phyloP scores from a whole-genome alignment of 92 coral and sea anemone genomes.

The Porites evermanni region DNA sequence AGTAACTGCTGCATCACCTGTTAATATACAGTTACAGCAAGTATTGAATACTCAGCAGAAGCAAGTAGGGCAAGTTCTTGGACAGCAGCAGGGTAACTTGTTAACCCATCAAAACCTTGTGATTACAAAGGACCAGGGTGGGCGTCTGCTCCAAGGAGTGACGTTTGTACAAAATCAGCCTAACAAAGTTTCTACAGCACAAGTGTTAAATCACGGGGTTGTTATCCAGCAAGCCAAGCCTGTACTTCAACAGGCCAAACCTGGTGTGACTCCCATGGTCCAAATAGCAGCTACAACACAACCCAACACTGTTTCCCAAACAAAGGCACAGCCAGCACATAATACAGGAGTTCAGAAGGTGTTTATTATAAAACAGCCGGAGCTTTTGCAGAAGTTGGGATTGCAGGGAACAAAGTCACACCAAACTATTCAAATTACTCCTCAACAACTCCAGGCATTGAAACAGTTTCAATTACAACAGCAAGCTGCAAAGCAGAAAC shows the following conservation, averaged over 20 bases:
- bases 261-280: constrained; percentile 42
- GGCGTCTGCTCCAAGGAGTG: constrained; percentile 22
- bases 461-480: constrained; percentile 85
- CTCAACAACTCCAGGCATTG: constrained; percentile 89
- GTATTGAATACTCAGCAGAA: constrained; percentile 45
- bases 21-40: constrained; percentile 59
- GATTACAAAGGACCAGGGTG: constrained; percentile 29
- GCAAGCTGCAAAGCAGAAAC: constrained; percentile 59
- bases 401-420: constrained; percentile 84
- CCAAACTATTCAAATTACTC: constrained; percentile 92
- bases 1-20: constrained; percentile 31
- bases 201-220: constrained; percentile 39
- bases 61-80: constrained; percentile 55
- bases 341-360: constrained; percentile 85
- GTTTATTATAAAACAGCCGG: constrained; percentile 92
- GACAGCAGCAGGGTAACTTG: constrained; percentile 58
- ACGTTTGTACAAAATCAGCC: constrained; percentile 50
- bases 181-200: constrained; percentile 30
- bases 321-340: constrained; percentile 70
- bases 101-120: constrained; percentile 50
- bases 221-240: constrained; percentile 51
- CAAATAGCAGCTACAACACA: constrained; percentile 47
- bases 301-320: constrained; percentile 54
- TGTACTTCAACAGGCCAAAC: constrained; percentile 56
- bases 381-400: constrained; percentile 78